Percentiles rank a stretch among this genome's conserved stretches.
Conservation (phyloP, 30 jellyfish, hydroid and myxozoan genomes). For the Aurelia aurita complex sp. Pacific region DNA sequence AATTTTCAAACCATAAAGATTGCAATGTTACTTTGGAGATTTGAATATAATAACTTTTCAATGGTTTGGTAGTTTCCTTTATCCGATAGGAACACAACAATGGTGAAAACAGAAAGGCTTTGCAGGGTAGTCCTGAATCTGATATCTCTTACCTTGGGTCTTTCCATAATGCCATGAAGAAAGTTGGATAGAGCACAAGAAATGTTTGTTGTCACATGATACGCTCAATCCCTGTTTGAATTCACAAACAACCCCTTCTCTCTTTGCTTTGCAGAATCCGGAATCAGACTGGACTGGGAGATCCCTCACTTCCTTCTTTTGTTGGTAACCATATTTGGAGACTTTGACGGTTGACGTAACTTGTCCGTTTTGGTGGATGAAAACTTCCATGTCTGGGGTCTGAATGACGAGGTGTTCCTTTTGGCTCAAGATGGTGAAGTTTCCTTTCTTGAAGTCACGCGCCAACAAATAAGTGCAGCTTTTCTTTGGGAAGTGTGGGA, state of each 20-base stretch:
- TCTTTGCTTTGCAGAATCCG: constrained; percentile 62
- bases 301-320: constrained; percentile 48
- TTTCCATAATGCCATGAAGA: constrained; percentile 91
- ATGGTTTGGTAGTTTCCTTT: no score
- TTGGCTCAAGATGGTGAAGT: constrained; percentile 89
- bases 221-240: constrained; percentile 76
- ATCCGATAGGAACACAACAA: no score
- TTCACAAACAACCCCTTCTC: constrained; percentile 59
- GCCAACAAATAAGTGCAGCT: constrained; percentile 93
- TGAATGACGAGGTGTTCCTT: constrained; percentile 81
- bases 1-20: no score
- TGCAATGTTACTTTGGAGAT: no score
- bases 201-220: constrained; percentile 72
- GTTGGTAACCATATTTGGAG: constrained; percentile 38
- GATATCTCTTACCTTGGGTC: constrained; percentile 75
- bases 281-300: constrained; percentile 89
- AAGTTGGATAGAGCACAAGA: constrained; percentile 75
- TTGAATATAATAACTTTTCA: no score
- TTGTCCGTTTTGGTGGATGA: constrained; percentile 72
- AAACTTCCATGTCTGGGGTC: constrained; percentile 90
- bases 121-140: background rate
- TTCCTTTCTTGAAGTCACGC: constrained; percentile 87
- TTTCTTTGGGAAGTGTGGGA: constrained; percentile 70
- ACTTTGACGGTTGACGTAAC: constrained; percentile 65
- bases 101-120: background rate